Evolutionary conservation across 2,888 invertebrate genomes (phyloP), one percentile per base, ranked within the genome.

Genomic region (Cylloceria caligata): DNA sequence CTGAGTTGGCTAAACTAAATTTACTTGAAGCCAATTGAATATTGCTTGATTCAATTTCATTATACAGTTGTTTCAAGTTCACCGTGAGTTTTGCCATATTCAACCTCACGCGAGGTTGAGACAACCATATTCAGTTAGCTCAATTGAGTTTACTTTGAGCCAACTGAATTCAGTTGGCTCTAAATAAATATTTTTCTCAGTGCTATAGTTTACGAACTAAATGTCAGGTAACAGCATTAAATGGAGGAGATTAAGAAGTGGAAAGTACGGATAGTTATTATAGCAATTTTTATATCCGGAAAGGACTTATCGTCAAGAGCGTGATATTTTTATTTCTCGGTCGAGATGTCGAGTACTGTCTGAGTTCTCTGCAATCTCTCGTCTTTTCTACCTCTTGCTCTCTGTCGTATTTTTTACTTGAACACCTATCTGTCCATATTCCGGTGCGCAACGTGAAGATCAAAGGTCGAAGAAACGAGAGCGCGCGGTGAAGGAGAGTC

Each of bases 401-500:
- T 9, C 1, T 30, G 19, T 30, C 57, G 30, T 71, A 39, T 19
- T 36, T 57, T 9, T 62, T 52, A 49, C 71, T 42, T 19, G 49
- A 67, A 76, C 62, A 72, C 39, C 49, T 49, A 19, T 62, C 55
- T 67, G 16, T 47, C 45, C 62, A 60, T 73, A 57, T 39, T 65
- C 47, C 69, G 72, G 79, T 62, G 73, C 24, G 69, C 72, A 76
- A 39, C 73, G 75, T 75, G 79, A 84, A 85, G 84, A 84, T 84
- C 84, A 84, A 85, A 85, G 85, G 84, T 85, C 83, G 81, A 67
- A 80, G 71, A 27, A 57, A 76, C 68, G 76, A 65, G 76, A 71
- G 55, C 34, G 55, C 16, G 57, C 57, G 13, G 75, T 55, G 65
- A 57, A 27, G 55, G 55, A 65, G 47, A 73, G 55, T 68, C 34